Base-by-base conservation (phyloP, 2,888 invertebrate species). In the Athripsodes cinereus region DNA sequence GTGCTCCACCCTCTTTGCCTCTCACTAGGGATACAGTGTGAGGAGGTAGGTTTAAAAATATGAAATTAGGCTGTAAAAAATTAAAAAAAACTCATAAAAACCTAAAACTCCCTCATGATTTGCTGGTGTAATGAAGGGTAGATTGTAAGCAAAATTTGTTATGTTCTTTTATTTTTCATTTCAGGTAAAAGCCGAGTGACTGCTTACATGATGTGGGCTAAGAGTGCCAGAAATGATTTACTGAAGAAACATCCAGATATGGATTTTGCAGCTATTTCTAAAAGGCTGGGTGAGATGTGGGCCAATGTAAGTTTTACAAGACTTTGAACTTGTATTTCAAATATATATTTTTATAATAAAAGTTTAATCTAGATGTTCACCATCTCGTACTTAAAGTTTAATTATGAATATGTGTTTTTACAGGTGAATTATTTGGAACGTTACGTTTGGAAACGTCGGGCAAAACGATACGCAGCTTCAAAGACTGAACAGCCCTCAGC, bases 171-270 rank as follows among this genome's bases (percentile, higher is more conserved):
- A n/a, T n/a, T n/a, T n/a, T n/a, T n/a, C n/a, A n/a, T n/a, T 58
- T 59, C 66, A 79, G 79, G 79, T 22, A 88, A 87, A 73, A 83
- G 87, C 0, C 80, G 90, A 53, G 87, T 88, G 63, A 93, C 94
- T 0, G 94, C 94, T 0, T 95, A 94, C 72, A 92, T 92, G 85
- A 77, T 94, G 69, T 95, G 93, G 92, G 90, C 93, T 0, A 88
- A 90, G 65, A 90, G 91, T 66, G 83, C 88, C 18, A 81, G 93
- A 44, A 86, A 87, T 62, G 86, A 87, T 65, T 77, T 91, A 58
- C 75, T 88, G 26, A 79, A 84, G 53, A 82, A 85, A 63, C 83
- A 85, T 69, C 89, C 90, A 0, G 84, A 86, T 57, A 84, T 90
- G 82, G 91, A 93, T 76, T 92, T 92, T 74, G 85, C 89, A 0